Conservation (phyloP, 2,113 vertebrate genomes). For the Mustela nigripes region DNA sequence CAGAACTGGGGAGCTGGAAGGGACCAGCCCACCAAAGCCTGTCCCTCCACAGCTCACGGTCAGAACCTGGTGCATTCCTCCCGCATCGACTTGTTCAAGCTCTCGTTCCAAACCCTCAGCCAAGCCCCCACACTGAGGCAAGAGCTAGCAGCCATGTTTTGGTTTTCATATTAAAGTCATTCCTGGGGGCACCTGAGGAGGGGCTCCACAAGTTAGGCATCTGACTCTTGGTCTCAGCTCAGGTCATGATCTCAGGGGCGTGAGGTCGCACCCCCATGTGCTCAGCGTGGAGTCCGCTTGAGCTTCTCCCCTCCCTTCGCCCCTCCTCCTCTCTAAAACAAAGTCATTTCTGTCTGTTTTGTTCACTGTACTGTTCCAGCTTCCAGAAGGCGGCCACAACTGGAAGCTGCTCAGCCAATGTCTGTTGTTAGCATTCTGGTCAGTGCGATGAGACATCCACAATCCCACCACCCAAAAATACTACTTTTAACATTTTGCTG, state of each 20-base stretch:
- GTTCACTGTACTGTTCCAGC: background rate
- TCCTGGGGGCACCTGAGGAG: no score
- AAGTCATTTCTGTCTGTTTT: background rate
- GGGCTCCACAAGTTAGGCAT: background rate
- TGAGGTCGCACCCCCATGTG: no score
- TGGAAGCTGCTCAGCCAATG: background rate
- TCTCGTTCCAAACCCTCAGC: rapidly evolving
- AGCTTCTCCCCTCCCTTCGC: background rate
- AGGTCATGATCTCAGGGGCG: background rate
- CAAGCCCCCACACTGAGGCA: background rate
- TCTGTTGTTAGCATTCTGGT: rapidly evolving
- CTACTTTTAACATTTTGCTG: background rate
- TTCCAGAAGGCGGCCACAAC: background rate
- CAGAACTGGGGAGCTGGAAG: no score
- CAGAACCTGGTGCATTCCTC: rapidly evolving
- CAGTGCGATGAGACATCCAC: rapidly evolving
- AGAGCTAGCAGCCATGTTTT: rapidly evolving
- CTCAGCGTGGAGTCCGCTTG: background rate
- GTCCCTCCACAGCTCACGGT: rapidly evolving
- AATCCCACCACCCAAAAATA: background rate
- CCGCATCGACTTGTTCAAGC: rapidly evolving
- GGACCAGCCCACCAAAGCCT: rapidly evolving
- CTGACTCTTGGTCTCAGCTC: background rate
- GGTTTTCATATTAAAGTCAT: rapidly evolving
- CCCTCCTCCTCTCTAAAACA: background rate